Base-by-base conservation (phyloP, 2,888 invertebrate genomes). In the Incurvaria masculella region DNA sequence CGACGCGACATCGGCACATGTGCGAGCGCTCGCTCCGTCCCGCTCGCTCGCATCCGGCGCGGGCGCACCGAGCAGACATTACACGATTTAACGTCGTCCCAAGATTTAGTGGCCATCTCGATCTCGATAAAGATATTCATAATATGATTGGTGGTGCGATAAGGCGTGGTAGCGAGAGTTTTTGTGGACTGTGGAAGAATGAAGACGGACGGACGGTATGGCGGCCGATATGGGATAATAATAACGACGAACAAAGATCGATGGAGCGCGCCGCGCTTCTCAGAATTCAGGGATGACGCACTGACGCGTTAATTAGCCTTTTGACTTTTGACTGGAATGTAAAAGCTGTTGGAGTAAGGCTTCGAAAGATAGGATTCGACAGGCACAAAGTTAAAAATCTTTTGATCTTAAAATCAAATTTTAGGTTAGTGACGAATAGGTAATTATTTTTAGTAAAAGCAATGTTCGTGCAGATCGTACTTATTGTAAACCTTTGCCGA, bases 1-100 rank as follows among this genome's bases (percentile, higher is more conserved):
- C 64, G 57, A 61, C 64, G 62, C 63, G 65, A 65, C 66, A 65
- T 18, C 63, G 64, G 61, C 65, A 65, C 60, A 64, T 65, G 65
- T 60, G 61, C 21, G 53, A 61, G 53, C 57, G 23, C 33, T 33
- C 33, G 8, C 11, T 33, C 33, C 33, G 33, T 33, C 33, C 33
- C 33, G 4, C 33, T 33, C 33, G 33, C 14, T 8, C 33, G 33
- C 33, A 33, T 33, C 33, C 33, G 33, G 33, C 8, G 33, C 23
- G 5, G 23, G 5, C 23, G 23, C 10, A 6, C n/a, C n/a, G n/a
- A n/a, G 23, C 23, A 10, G 23, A 6, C 23, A 6, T 4, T 23
- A 23, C 23, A 23, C 23, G 23, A 23, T 10, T 23, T 23, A 23
- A 23, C 23, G 6, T 33, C 33, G 33, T 8, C 33, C 14, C 10